Conservation (phyloP, 2,888 invertebrate genomes). For the Melanchra persicariae region DNA sequence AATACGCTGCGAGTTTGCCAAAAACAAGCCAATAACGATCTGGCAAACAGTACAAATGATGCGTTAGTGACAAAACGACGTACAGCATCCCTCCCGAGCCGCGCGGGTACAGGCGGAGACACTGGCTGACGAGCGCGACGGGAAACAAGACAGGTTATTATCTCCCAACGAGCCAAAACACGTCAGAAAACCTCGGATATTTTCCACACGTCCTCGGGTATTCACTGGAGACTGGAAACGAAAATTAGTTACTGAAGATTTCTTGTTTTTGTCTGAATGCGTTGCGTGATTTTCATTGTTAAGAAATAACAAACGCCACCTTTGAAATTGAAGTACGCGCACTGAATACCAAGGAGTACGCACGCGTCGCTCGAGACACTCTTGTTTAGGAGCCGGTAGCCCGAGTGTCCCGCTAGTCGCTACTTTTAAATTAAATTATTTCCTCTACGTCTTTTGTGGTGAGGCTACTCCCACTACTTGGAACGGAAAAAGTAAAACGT, state of each 20-base stretch:
- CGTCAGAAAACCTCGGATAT: conserved; percentile 86
- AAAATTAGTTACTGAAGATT: conserved; percentile 90
- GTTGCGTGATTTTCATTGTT: conserved; percentile 90
- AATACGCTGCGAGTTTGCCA: conserved; percentile 86
- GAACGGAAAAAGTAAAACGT: conserved; percentile 49
- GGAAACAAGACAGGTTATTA: conserved; percentile 90
- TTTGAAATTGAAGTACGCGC: conserved; percentile 88
- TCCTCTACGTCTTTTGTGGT: conserved; percentile 52
- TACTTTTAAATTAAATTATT: conserved; percentile 67
- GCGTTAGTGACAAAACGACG: conserved; percentile 88
- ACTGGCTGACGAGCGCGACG: conserved; percentile 83
- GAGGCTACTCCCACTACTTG: conserved; percentile 42
- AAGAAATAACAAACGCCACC: conserved; percentile 87
- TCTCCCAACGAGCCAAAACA: conserved; percentile 85
- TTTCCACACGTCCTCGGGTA: conserved; percentile 89
- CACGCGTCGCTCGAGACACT: conserved; percentile 66
- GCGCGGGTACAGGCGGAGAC: conserved; percentile 68
- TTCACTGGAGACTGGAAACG: conserved; percentile 88
- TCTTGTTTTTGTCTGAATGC: conserved; percentile 86
- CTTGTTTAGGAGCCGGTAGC: conserved; percentile 57
- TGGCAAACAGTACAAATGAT: conserved; percentile 89
- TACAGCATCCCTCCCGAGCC: conserved; percentile 76
- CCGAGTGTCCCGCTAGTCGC: conserved; percentile 33
- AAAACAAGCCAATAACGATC: conserved; percentile 89
- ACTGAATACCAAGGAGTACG: conserved; percentile 82